These are phyloP conservation scores for Calliphora vomitoria DNA, from an alignment of 2,888 invertebrate genomes.

Conservation along the genomic window DNA sequence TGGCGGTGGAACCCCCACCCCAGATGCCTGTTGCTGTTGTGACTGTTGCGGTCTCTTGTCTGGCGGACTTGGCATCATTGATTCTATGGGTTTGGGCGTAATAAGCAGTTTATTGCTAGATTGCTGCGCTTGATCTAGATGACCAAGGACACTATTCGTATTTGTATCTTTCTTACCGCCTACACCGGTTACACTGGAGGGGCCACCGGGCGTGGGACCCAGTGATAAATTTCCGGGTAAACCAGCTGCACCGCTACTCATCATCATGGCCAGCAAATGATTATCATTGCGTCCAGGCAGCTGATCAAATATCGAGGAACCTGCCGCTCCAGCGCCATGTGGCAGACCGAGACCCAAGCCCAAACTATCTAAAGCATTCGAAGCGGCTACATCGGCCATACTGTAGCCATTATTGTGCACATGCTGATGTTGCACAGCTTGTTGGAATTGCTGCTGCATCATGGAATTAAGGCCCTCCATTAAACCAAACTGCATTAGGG, in stretches of 20 bases:
- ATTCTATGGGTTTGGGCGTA: conserved; percentile 89
- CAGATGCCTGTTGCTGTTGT: conserved; percentile 75
- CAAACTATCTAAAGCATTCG: conserved; percentile 80
- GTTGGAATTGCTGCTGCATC: conserved; percentile 79
- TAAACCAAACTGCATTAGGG: conserved; percentile 81
- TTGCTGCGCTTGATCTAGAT: conserved; percentile 79
- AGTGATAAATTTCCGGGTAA: conserved; percentile 75
- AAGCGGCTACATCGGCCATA: conserved; percentile 79
- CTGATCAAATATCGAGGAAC: conserved; percentile 82
- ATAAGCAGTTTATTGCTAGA: conserved; percentile 85
- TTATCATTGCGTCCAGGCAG: conserved; percentile 77
- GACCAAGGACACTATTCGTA: conserved; percentile 74
- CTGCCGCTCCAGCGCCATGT: conserved; percentile 72
- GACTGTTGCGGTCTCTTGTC: conserved; percentile 87
- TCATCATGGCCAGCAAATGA: conserved; percentile 79
- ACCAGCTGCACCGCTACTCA: conserved; percentile 76
- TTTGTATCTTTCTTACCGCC: conserved; percentile 75
- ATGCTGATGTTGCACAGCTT: conserved; percentile 80
- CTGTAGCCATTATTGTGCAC: conserved; percentile 83
- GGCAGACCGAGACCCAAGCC: conserved; percentile 79
- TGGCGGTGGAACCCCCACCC: conserved; percentile 76
- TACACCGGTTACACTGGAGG: conserved; percentile 19
- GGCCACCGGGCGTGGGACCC: conserved; percentile 60
- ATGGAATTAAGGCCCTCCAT: conserved; percentile 80
- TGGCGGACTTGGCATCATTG: conserved; percentile 86